Conservation (phyloP, 2,797 vertebrate genomes). For the Spondyliosoma cantharus region DNA sequence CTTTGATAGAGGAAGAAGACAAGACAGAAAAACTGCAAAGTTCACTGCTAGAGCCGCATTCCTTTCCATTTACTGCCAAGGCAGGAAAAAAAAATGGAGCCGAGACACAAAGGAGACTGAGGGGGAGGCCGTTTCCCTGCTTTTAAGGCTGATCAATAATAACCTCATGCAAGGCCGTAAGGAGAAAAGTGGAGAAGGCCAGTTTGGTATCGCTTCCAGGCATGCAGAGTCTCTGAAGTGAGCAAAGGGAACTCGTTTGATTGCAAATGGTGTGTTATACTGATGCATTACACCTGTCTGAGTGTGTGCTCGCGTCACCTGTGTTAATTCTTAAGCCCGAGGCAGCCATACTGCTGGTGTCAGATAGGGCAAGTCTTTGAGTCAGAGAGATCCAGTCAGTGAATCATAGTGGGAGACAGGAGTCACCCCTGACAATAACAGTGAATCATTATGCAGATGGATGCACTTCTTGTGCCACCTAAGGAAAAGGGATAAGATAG, state of each 20-base stretch:
- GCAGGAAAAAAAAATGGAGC: slow-evolving; percentile 25
- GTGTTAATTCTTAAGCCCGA: slow-evolving; percentile 23
- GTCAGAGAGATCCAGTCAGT: slow-evolving; percentile 54
- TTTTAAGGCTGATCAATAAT: slow-evolving; percentile 78
- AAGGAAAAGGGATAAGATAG: slow-evolving; percentile 18
- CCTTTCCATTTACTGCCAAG: slow-evolving; percentile 46
- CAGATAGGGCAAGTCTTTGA: slow-evolving; percentile 51
- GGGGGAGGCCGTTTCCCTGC: slow-evolving; percentile 55
- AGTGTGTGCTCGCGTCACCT: background rate
- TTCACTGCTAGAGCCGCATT: slow-evolving; percentile 44
- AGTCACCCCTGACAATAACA: slow-evolving; percentile 65
- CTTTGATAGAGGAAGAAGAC: slow-evolving; percentile 29
- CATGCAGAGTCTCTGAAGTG: slow-evolving; percentile 33
- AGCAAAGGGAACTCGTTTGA: slow-evolving; percentile 40
- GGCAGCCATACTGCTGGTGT: slow-evolving; percentile 32
- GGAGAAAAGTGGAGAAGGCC: slow-evolving; percentile 20
- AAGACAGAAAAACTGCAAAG: slow-evolving; percentile 44
- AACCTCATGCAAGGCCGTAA: slow-evolving; percentile 33
- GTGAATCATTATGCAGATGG: slow-evolving; percentile 70
- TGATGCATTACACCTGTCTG: slow-evolving; percentile 60
- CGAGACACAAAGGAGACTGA: slow-evolving; percentile 60
- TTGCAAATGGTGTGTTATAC: slow-evolving; percentile 48
- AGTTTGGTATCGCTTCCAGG: slow-evolving; percentile 45
- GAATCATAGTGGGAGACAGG: slow-evolving; percentile 57
- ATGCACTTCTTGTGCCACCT: slow-evolving; percentile 67